Conservation (phyloP, 2,888 invertebrate genomes). For the Cactoblastis cactorum region DNA sequence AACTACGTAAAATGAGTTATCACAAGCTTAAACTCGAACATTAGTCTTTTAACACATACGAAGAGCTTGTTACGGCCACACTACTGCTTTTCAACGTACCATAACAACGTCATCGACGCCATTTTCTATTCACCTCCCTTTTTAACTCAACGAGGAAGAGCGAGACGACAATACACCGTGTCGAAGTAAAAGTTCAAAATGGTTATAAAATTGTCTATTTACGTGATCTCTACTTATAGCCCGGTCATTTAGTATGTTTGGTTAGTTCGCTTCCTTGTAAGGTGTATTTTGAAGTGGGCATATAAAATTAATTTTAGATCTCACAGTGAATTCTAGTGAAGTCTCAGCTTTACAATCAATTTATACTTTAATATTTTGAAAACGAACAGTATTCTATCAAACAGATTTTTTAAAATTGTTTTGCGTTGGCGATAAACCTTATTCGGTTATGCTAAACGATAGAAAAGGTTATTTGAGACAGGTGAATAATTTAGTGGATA, state of each 20-base stretch:
- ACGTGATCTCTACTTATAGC: constrained; percentile 40
- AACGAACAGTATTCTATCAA: not conserved
- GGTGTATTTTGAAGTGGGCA: constrained; percentile 28
- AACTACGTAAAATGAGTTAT: constrained; percentile 34
- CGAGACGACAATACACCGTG: constrained; percentile 26
- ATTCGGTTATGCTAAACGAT: not conserved
- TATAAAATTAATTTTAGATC: constrained; percentile 25
- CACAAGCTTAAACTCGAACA: constrained; percentile 29
- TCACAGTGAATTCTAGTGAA: not conserved
- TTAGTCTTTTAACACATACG: constrained; percentile 37
- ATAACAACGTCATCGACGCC: constrained; percentile 32
- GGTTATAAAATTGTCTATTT: constrained; percentile 48
- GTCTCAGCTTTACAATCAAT: not conserved
- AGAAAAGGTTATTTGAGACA: not conserved
- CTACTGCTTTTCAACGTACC: constrained; percentile 31
- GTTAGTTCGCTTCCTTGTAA: constrained; percentile 19
- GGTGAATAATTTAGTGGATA: not conserved
- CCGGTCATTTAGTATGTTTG: constrained; percentile 33
- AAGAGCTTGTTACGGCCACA: constrained; percentile 36
- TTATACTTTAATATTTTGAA: not conserved
- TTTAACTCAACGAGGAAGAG: constrained; percentile 31
- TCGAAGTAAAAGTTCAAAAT: constrained; percentile 34
- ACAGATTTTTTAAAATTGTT: not conserved
- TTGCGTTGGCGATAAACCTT: constrained; percentile 2
- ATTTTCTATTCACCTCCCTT: constrained; percentile 37